Base-by-base conservation (phyloP, 1,140 invertebrate species). In the Ostrea edulis region DNA sequence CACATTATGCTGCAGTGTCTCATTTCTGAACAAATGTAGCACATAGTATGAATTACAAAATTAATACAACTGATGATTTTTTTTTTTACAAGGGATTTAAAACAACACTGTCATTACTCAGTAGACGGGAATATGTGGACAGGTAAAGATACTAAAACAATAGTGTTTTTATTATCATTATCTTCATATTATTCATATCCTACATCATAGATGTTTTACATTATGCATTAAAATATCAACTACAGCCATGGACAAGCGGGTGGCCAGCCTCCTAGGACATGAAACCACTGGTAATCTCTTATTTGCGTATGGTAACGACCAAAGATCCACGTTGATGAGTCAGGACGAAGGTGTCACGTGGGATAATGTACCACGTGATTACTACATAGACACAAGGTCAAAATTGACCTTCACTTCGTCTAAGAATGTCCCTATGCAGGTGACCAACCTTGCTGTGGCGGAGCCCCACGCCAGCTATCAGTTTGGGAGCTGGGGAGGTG, bases 401-500 rank as follows among this genome's bases (percentile, higher is more conserved):
- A 65, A 85, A 25, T 0, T 84, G 5, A 62, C 83, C 25, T 88
- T 88, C 44, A 44, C 0, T 5, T 53, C 35, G 52, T 29, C 87
- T 12, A 88, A 86, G 65, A 22, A 71, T 8, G 90, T 92, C 14
- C 88, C 88, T 68, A 91, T 90, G 91, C 25, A 58, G n/a, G 54
- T 86, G 12, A 88, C 58, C 44, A 68, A 82, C 29, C 20, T 81
- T 29, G 68, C 84, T 7, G 12, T 51, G 2, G 83, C 84, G 17
- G 62, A 55, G 8, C 89, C 89, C 22, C 51, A 89, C 22, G 20
- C 82, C 0, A 55, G 55, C 44, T 88, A 88, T 51, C 52, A 53
- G 68, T 44, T 85, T 1, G 62, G 54, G 22, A 71, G 17, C 20
- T 92, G 89, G 89, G 91, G 91, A 89, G 91, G 91, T 92, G 54